phyloP scores from a whole-genome alignment of 2,888 invertebrate genomes.

The Thyatira batis region DNA sequence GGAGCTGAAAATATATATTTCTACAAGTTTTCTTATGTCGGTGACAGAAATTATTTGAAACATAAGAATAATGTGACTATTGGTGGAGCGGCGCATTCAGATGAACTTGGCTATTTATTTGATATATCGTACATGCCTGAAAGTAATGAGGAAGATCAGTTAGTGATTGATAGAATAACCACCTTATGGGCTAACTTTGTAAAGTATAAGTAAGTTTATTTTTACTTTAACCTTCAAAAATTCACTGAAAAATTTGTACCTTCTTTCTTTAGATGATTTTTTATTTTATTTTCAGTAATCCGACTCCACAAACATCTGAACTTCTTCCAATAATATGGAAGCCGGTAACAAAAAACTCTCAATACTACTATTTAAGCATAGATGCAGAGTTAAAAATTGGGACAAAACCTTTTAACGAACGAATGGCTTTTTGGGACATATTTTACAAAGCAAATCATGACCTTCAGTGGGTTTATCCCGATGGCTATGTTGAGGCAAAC shows the following conservation, averaged over 20 bases:
- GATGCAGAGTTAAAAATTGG: constrained; percentile 25
- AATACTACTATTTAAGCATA: constrained; percentile 39
- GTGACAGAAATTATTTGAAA: constrained; percentile 35
- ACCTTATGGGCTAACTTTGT: neutral
- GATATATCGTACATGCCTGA: constrained; percentile 9
- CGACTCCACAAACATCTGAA: constrained; percentile 44
- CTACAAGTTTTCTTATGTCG: constrained; percentile 42
- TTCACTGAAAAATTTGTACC: too few relatives aligned
- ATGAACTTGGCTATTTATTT: constrained; percentile 19
- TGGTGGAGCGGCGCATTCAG: constrained; percentile 15
- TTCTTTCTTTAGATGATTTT: neutral
- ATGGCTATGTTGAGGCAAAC: neutral
- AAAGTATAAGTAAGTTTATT: neutral
- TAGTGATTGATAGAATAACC: neutral
- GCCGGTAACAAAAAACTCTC: constrained; percentile 32
- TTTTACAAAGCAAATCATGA: constrained; percentile 38
- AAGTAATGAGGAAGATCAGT: neutral
- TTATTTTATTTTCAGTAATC: constrained; percentile 37
- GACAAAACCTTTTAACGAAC: constrained; percentile 34
- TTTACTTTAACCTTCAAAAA: neutral
- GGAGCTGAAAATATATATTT: constrained; percentile 30
- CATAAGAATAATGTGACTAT: neutral
- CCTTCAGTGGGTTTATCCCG: neutral
- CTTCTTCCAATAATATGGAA: constrained; percentile 52
- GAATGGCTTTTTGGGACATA: constrained; percentile 52